A percentile compares a stretch with the other conserved stretches of the same genome.
Evolutionary conservation across 2,888 invertebrate genomes (phyloP).

Genomic region (Drosophila siamana): DNA sequence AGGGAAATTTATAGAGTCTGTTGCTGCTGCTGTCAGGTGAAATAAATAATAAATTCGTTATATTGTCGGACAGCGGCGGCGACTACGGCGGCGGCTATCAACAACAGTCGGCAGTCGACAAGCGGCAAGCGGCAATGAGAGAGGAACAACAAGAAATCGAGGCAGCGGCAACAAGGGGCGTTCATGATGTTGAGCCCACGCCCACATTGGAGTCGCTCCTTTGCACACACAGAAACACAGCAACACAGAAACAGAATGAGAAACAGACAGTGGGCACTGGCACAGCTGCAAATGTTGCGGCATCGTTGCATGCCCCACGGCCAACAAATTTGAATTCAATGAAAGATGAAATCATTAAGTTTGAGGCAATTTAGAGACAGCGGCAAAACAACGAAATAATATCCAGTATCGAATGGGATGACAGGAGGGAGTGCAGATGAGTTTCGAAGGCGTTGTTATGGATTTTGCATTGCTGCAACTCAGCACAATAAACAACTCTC

Average conservation of each 20-base stretch:
- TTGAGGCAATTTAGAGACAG: slow-evolving; percentile 66
- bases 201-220: slow-evolving; percentile 58
- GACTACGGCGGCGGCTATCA: slow-evolving; percentile 68
- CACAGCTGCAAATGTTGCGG: slow-evolving; percentile 12
- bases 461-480: slow-evolving; percentile 28
- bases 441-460: slow-evolving; percentile 31
- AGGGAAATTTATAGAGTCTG: slow-evolving; percentile 84
- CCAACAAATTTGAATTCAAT: slow-evolving; percentile 80
- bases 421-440: slow-evolving; percentile 43
- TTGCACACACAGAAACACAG: slow-evolving; percentile 6
- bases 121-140: slow-evolving; percentile 1
- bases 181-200: slow-evolving; percentile 63
- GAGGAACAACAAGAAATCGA: slow-evolving; percentile 29
- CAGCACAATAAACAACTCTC: not conserved
- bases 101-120: slow-evolving; percentile 48
- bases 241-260: too few species aligned
- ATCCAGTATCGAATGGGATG: slow-evolving; percentile 24
- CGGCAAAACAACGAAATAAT: slow-evolving; percentile 23
- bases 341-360: slow-evolving; percentile 84
- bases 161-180: slow-evolving; percentile 58
- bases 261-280: not conserved
- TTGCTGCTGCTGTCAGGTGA: slow-evolving; percentile 85
- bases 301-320: slow-evolving; percentile 43
- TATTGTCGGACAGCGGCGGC: slow-evolving; percentile 66
- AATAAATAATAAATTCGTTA: slow-evolving; percentile 86